These are phyloP conservation scores for Propithecus deckenii DNA, from an alignment of 2,797 vertebrate genomes.

Conservation along the genomic window DNA sequence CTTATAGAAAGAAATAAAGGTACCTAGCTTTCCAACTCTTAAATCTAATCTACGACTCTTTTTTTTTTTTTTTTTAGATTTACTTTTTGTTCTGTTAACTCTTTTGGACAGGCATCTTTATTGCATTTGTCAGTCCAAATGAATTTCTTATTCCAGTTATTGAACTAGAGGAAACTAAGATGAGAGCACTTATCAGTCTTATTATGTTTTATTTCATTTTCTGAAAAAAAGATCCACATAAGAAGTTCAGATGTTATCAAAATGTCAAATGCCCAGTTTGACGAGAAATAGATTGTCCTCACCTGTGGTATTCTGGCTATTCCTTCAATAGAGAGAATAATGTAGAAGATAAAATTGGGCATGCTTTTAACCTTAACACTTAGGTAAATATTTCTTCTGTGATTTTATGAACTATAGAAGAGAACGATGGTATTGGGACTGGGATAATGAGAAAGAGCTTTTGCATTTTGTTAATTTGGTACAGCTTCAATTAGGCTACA, in stretches of 20 bases:
- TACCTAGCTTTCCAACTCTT: background rate
- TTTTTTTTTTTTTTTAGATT: background rate
- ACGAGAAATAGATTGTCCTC: background rate
- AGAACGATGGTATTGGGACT: background rate
- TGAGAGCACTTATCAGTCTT: background rate
- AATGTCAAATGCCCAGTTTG: background rate
- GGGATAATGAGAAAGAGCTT: background rate
- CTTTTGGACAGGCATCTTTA: slow-evolving; percentile 25
- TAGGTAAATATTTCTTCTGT: background rate
- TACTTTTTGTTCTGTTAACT: slow-evolving; percentile 26
- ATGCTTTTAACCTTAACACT: background rate
- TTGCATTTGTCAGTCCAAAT: slow-evolving; percentile 3
- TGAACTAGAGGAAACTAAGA: slow-evolving; percentile 33
- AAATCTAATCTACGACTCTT: background rate
- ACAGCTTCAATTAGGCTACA: background rate
- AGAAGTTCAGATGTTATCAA: background rate
- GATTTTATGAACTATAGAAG: background rate
- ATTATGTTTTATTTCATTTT: background rate
- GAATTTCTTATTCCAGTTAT: slow-evolving; percentile 41
- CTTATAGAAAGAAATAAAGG: background rate
- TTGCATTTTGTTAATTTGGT: background rate
- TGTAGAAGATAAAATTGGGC: background rate
- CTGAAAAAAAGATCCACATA: background rate
- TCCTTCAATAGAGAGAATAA: background rate
- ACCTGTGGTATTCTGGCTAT: background rate